A percentile compares a stretch with the other conserved stretches of the same genome.
Evolutionary conservation across 1,140 invertebrate genomes (phyloP).

Genomic region (Leguminivora glycinivorella): DNA sequence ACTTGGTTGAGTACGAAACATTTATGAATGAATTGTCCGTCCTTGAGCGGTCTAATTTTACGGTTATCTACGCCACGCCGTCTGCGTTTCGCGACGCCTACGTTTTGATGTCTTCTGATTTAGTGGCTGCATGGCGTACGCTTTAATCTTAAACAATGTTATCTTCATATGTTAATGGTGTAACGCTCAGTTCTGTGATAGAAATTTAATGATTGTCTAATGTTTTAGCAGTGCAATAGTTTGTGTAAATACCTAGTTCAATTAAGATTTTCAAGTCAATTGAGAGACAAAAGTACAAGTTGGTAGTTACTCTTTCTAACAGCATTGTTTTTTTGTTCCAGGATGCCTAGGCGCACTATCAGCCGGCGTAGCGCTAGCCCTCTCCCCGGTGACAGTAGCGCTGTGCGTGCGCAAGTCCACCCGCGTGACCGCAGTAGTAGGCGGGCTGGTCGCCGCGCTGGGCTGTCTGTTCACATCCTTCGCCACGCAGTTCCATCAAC

Average conservation of each 20-base stretch:
- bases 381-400: slow-evolving; percentile 91
- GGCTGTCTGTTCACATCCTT: slow-evolving; percentile 94
- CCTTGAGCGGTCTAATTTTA: slow-evolving; percentile 8
- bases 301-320: too few species aligned
- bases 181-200: not conserved
- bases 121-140: not conserved
- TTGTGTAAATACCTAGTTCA: too few species aligned
- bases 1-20: not conserved
- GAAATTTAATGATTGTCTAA: too few species aligned
- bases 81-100: not conserved
- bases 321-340: slow-evolving; percentile 76
- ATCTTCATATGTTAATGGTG: not conserved
- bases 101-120: not conserved
- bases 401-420: slow-evolving; percentile 92
- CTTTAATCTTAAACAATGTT: not conserved
- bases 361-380: slow-evolving; percentile 87
- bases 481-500: slow-evolving; percentile 92
- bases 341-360: slow-evolving; percentile 91
- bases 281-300: too few species aligned
- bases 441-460: slow-evolving; percentile 90
- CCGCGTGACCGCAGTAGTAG: slow-evolving; percentile 91
- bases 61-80: not conserved
- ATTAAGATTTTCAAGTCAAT: too few species aligned
- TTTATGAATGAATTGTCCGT: not conserved
- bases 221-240: too few species aligned